phyloP scores from a whole-genome alignment of 2,113 vertebrate genomes.

The rabbit (Oryctolagus cuniculus) region mOryCun1.1 NC_091434.1:132571001-132571500 shows the following conservation, averaged over 20 bases:
- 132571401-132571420: constrained; percentile 7
- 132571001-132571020: too few relatives aligned
- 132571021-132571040: too few relatives aligned
- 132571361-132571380: background rate
- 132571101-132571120: too few relatives aligned
- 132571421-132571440: background rate
- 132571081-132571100: too few relatives aligned
- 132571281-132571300: background rate
- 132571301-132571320: background rate
- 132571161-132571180: background rate
- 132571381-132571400: background rate
- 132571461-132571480: background rate
- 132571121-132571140: too few relatives aligned
- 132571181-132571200: background rate
- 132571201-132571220: background rate
- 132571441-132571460: background rate
- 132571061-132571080: too few relatives aligned
- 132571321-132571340: constrained; percentile 19
- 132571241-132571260: background rate
- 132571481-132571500: background rate
- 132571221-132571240: too few relatives aligned
- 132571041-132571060: too few relatives aligned
- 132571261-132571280: background rate
- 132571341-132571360: background rate
- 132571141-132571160: too few relatives aligned